Base-by-base conservation (phyloP, 2,888 invertebrate species). In the Thyatira batis region DNA sequence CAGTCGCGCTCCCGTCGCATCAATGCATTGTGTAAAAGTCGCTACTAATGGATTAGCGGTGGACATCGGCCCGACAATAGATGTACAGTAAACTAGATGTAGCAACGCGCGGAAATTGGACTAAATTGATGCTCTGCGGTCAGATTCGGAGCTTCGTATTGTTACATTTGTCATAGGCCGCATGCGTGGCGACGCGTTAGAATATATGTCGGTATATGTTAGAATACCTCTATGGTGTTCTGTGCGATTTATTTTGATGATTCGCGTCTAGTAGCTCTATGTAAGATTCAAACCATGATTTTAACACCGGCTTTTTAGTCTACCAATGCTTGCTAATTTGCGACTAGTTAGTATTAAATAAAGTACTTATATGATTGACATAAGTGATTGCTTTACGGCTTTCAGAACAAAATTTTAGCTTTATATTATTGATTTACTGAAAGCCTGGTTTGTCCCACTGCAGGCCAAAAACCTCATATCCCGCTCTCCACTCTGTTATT, bases 31-130 rank as follows among this genome's bases (percentile, higher is more conserved):
- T 89, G 76, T 73, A 80, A 84, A 83, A 85, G 83, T 85, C 80
- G 73, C 78, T 80, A 67, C 84, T 89, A 89, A 90, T 90, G 88
- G 90, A 89, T 90, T 89, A 86, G 85, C 71, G 78, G 84, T 77
- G 73, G 74, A 69, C 72, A 65, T 52, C 48, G 53, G 59, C 53
- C 57, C 55, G 57, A 73, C 75, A 71, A 74, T 68, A 61, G 68
- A 69, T 63, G 57, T 52, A 51, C 51, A 54, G 67, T 61, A 48
- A 57, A 60, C 74, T 74, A 60, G 76, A 76, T 74, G 71, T 67
- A 53, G 61, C 67, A 63, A 57, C 60, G 54, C 57, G 56, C 61
- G 69, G 74, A 76, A 82, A 80, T 82, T 80, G 77, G 73, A 61
- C 75, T 61, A 66, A 73, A 73, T 70, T 73, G 73, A 73, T 70